Evolutionary conservation across 1,140 invertebrate genomes (phyloP), one percentile per base, ranked within the genome.

Genomic region (Teleogryllus occipitalis): DNA sequence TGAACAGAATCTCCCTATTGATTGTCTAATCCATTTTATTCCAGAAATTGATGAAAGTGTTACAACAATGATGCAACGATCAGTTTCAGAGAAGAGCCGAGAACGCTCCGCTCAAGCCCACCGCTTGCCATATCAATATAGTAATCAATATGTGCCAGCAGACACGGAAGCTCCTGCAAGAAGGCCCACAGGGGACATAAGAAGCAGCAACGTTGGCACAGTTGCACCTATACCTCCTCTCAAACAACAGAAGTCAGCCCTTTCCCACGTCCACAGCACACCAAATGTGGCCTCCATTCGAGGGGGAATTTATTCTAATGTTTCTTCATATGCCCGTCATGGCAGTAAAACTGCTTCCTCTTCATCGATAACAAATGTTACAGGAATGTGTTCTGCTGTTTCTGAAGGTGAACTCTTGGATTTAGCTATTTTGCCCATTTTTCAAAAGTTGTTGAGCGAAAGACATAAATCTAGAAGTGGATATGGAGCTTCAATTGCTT

Each of bases 381-480:
- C 87, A 8, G 74, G 76, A 18, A 93, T 94, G 87, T 93, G 92
- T 83, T 92, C 92, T 73, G 93, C 94, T 49, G 93, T 93, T 81
- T 95, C 93, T 1, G 95, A 96, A 84, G 94, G 93, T 18, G 94
- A 96, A 84, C 87, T 95, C 4, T 89, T 96, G 75, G 92, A 94
- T 83, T 88, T 92, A 14, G 94, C 94, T 79, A 96, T 97, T 81
- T 86, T 97, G 83, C 95, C 95, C 4, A 97, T 97, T 84, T 97
- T 97, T 87, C 94, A 96, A 82, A 96, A 96, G 86, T 89, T 96
- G 7, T 88, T 96, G 74, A 95, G 93, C 27, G 94, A 96, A 84
- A 88, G 94, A 81, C 92, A 93, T 83, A 92, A 92, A 82, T 90
- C 89, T 81, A 88, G 90, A 46, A 82, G 84, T 82, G 85, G 84